Conservation (phyloP, 2,888 invertebrate species). For the Carcina quercana region DNA sequence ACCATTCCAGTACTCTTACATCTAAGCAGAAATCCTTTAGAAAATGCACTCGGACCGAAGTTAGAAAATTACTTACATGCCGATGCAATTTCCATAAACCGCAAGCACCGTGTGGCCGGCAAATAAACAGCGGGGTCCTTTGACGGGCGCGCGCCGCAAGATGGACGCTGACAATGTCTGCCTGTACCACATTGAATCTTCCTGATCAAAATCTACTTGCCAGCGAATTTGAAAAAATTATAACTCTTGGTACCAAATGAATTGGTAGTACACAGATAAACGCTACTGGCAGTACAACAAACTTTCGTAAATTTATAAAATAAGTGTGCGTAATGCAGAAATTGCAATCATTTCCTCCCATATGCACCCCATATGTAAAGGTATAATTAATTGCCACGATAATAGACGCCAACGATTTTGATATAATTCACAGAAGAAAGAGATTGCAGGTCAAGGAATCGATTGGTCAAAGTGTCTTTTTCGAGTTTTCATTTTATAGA, state of each 20-base stretch:
- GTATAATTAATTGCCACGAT: too few species aligned
- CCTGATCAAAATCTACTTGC: constrained; percentile 1
- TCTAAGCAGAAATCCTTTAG: constrained; percentile 33
- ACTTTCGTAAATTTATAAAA: too few species aligned
- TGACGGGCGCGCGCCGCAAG: constrained; percentile 59
- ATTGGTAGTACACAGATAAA: too few species aligned
- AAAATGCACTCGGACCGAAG: constrained; percentile 45
- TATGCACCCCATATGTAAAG: too few species aligned
- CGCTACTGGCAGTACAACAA: too few species aligned
- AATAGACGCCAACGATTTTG: too few species aligned
- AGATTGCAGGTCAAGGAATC: too few species aligned
- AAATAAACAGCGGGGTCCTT: constrained; percentile 61
- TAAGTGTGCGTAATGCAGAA: too few species aligned
- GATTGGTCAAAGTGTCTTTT: too few species aligned
- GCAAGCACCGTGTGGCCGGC: constrained; percentile 54
- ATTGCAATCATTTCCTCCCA: too few species aligned
- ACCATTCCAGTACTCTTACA: constrained; percentile 21
- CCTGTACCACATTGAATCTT: constrained; percentile 35
- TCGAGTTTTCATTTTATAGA: too few species aligned
- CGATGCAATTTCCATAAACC: constrained; percentile 59
- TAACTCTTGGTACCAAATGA: not conserved
- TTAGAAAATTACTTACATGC: constrained; percentile 72
- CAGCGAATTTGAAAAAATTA: not conserved
- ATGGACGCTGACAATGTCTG: constrained; percentile 58
- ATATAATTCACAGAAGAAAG: too few species aligned